These are phyloP conservation scores for Lepidocolaptes lacrymiger DNA, from an alignment of 2,797 vertebrate genomes.

Conservation along the genomic window DNA sequence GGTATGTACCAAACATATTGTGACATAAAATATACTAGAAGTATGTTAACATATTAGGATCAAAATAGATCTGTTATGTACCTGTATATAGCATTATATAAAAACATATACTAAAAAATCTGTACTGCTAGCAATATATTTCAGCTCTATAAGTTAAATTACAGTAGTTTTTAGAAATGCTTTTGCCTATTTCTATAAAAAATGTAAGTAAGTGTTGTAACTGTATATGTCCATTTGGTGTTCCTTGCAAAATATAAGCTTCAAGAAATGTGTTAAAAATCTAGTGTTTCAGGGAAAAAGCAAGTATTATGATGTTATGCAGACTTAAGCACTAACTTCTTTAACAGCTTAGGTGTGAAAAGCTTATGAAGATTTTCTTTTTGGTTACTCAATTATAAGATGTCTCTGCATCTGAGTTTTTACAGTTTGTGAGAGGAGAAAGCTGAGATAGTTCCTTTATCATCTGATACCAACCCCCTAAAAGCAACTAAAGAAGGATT, in stretches of 20 bases:
- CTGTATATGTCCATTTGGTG: not conserved
- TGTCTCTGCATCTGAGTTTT: not conserved
- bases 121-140: not conserved
- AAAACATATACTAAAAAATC: not conserved
- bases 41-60: not conserved
- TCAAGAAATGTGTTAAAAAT: not conserved
- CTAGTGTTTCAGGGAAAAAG: not conserved
- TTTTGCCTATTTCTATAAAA: not conserved
- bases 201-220: not conserved
- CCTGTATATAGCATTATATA: not conserved
- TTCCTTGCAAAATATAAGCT: not conserved
- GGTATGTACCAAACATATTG: not conserved
- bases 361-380: not conserved
- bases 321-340: not conserved
- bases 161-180: not conserved
- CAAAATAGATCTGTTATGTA: not conserved
- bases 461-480: not conserved
- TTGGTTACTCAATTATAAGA: accelerated
- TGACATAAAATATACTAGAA: not conserved
- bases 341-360: not conserved
- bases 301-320: not conserved
- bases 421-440: not conserved
- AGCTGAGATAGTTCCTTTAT: not conserved
- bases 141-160: not conserved
- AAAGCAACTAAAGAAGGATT: not conserved